Base-by-base conservation (phyloP, 2,113 vertebrate genomes). In the Dunckerocampus dactyliophorus region DNA sequence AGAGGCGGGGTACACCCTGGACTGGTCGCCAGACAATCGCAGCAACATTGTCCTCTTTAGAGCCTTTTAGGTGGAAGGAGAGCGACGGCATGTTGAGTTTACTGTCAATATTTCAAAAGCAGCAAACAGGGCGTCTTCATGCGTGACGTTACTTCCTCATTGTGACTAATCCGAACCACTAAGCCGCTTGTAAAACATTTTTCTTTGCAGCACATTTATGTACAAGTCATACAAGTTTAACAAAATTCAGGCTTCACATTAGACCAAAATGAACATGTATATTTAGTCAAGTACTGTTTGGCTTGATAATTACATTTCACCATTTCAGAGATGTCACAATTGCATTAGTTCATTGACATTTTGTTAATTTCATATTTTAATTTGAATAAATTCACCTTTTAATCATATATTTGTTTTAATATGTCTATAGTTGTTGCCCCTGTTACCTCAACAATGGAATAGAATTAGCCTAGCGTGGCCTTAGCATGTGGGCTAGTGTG, bases 401-500 rank as follows among this genome's bases (percentile, higher is more conserved):
- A 39, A 39, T 9, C 1, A 39, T 10, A 39, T 34, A 34, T 34
- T 39, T 39, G 37, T 39, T 10, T 39, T 39, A 39, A 11, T 1
- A 39, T 11, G 37, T 39, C 37, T 10, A 6, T 39, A 11, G 37
- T 39, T 8, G 37, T 39, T 11, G 37, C 37, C 37, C 8, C 11
- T 28, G 34, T 55, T 55, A 37, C 53, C 53, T 39, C 34, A 31
- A 20, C 11, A 5, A 39, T 17, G 64, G 78, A 78, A 87, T 84
- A 69, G 71, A 82, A 85, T 88, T 83, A 83, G 79, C 83, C 62
- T 67, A 68, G 66, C 75, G 81, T 82, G 82, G 79, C 77, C 77
- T 78, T 62, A 85, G 81, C 85, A 87, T 85, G 77, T 82, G 82
- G 77, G 82, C 77, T 71, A 61, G 66, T 72, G 87, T 76, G 85